Evolutionary conservation across 1,140 invertebrate species (phyloP).

Genomic region (Caenorhabditis brenneri): DNA sequence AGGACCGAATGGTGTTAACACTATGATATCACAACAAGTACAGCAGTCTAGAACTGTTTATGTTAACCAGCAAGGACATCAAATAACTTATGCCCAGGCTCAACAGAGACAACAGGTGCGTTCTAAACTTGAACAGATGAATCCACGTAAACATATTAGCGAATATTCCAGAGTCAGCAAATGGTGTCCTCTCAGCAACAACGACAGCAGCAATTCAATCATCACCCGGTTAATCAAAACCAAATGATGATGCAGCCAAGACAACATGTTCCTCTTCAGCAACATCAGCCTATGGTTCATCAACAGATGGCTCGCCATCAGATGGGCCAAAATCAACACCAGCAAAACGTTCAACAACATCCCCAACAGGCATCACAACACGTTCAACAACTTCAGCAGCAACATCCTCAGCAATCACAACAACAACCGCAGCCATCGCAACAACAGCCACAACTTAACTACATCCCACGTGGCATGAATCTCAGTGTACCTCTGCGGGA

Average conservation of each 20-base stretch:
- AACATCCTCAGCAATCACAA: neutral
- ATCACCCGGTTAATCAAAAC: neutral
- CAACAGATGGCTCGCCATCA: neutral
- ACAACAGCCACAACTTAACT: neutral
- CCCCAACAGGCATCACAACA: neutral
- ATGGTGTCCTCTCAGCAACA: neutral
- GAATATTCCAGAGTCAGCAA: slow-evolving; percentile 14
- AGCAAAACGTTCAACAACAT: neutral
- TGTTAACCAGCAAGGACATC: too few species aligned
- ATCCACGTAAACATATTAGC: neutral
- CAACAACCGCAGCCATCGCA: neutral
- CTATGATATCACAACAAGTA: too few species aligned
- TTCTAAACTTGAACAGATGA: neutral
- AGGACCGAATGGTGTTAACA: too few species aligned
- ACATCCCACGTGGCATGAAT: neutral
- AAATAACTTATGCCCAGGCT: too few species aligned
- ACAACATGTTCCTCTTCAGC: neutral
- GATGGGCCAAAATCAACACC: neutral
- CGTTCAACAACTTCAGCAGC: neutral
- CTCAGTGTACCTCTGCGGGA: neutral
- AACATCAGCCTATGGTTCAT: neutral
- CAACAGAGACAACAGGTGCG: neutral
- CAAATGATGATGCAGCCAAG: neutral
- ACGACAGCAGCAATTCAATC: neutral
- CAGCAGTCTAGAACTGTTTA: too few species aligned